Base-by-base conservation (phyloP, 1,140 invertebrate species). In the Heterodera schachtii region DNA sequence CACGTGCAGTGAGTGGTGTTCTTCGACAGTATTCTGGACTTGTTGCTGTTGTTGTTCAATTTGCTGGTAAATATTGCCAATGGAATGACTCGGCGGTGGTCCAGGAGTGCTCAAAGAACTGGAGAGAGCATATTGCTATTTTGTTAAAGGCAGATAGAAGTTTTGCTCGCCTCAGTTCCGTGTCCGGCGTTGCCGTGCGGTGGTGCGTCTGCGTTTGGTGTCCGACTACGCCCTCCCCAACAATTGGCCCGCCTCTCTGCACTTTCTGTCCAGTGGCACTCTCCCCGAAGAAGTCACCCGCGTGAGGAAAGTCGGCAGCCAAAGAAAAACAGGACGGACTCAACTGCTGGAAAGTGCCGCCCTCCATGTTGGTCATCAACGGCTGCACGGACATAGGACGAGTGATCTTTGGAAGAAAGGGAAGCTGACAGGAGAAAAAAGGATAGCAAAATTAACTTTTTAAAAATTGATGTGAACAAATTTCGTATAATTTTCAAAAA, bases 41-140 rank as follows among this genome's bases (percentile, higher is more conserved):
- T 47, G 47, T 57, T 76, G 74, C 19, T 76, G 74, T 57, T 76
- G 74, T 7, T 76, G 74, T 43, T 76, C 41, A 19, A 66, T 4
- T 57, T 76, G 74, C 19, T 31, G 47, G 8, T 66, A 76, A 76
- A 66, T 49, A 57, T 76, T 76, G 7, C 66, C 74, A 76, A 76
- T 46, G 16, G 66, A 64, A 21, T 57, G 52, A 16, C 57, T 76
- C 43, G 76, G 64, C 43, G 47, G 80, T 69, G 81, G 81, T 11
- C 75, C 81, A 4, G 81, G 81, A 13, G 81, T 82, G 67, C 67
- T 74, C 69, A 82, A 44, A 9, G 70, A 77, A 46, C 71, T 73
- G 67, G 13, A 64, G 3, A 44, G 60, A 43, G n/a, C 57, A 64
- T 19, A 64, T 64, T 19, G 16, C 16, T 19, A 64, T 16, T 46